Conservation (phyloP, 92 coral and sea anemone genomes). For the Muricea muricata region DNA sequence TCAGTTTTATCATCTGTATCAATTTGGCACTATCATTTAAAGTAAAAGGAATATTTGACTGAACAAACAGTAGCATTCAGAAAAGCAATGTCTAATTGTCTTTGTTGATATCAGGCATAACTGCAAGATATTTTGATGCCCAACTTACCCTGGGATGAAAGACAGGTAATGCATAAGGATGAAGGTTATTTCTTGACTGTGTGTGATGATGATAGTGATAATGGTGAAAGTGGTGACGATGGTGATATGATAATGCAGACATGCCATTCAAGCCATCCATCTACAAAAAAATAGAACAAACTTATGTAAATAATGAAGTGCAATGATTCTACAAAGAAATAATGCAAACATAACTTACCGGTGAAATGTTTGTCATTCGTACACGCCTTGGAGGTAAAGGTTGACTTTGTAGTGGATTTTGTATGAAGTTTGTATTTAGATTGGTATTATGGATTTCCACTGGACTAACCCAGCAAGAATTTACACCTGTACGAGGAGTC, state of each 20-base stretch:
- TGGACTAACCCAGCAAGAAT: slow-evolving; percentile 16
- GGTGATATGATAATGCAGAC: slow-evolving; percentile 24
- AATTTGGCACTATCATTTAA: too few species aligned
- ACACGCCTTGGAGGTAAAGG: slow-evolving; percentile 28
- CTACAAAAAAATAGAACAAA: slow-evolving; percentile 3
- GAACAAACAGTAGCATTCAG: too few species aligned
- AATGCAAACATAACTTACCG: slow-evolving; percentile 1
- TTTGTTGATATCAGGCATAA: too few species aligned
- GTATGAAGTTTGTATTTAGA: slow-evolving; percentile 1
- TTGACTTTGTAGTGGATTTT: slow-evolving; percentile 17
- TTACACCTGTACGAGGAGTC: neutral
- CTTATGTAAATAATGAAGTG: too few species aligned
- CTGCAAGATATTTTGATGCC: too few species aligned
- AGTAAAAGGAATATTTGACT: too few species aligned
- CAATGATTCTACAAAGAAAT: too few species aligned
- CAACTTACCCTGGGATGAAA: slow-evolving; percentile 39
- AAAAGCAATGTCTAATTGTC: too few species aligned
- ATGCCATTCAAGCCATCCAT: slow-evolving; percentile 26
- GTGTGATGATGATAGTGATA: slow-evolving; percentile 27
- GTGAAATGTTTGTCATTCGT: slow-evolving; percentile 10
- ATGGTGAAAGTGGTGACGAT: slow-evolving; percentile 30
- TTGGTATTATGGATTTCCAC: slow-evolving; percentile 22
- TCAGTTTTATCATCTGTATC: neutral
- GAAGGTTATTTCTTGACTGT: slow-evolving; percentile 35
- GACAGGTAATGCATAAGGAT: slow-evolving; percentile 38